These are phyloP conservation scores for Ophiodon elongatus DNA, from an alignment of 2,113 vertebrate species.

Conservation along the genomic window DNA sequence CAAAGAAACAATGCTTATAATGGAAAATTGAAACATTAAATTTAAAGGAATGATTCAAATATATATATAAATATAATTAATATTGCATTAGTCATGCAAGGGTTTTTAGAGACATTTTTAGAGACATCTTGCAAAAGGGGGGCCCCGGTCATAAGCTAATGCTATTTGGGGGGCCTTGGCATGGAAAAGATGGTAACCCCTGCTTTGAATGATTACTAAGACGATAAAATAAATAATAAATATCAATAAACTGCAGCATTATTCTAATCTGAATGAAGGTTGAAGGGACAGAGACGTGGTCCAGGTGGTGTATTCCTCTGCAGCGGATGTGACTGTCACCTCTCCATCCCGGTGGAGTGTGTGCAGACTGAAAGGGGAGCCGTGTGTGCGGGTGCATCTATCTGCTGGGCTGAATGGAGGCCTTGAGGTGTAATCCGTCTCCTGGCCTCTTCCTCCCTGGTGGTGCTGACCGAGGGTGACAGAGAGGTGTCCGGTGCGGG, in stretches of 20 bases:
- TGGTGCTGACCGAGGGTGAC: conserved; percentile 50
- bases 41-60: no score
- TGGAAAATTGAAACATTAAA: no score
- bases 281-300: neutral
- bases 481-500: conserved; percentile 47
- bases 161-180: no score
- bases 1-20: no score
- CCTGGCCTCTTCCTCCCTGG: conserved; percentile 28
- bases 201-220: neutral
- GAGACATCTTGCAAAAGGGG: no score
- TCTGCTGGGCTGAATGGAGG: conserved; percentile 47
- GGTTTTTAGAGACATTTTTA: no score
- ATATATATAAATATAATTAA: no score
- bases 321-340: neutral
- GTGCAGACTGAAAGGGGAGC: conserved; percentile 2
- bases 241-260: neutral
- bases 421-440: conserved; percentile 55
- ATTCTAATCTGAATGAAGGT: neutral
- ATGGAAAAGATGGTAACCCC: neutral
- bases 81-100: no score
- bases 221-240: neutral
- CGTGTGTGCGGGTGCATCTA: neutral
- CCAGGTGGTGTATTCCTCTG: neutral
- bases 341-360: neutral
- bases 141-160: no score